These are phyloP conservation scores for Cynopterus brachyotis DNA, from an alignment of 2,113 vertebrate species.

Conservation along the genomic window DNA sequence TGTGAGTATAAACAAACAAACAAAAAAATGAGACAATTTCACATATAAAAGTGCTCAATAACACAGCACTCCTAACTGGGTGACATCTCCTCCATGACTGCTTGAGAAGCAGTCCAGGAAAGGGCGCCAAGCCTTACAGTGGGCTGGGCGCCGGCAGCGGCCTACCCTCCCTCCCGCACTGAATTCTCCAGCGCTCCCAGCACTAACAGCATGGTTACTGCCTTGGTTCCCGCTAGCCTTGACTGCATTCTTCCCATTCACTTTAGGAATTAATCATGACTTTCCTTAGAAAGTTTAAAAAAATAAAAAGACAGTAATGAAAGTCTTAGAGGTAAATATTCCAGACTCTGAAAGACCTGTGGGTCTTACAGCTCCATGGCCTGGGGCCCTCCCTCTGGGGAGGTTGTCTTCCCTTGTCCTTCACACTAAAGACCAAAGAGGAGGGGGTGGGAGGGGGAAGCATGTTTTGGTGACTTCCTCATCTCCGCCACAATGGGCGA, in stretches of 20 bases:
- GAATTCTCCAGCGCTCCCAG: neutral
- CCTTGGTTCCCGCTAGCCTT: neutral
- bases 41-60: neutral
- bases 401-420: neutral
- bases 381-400: neutral
- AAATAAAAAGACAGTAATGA: neutral
- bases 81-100: neutral
- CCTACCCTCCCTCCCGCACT: fast-evolving
- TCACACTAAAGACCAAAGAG: neutral
- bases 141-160: fast-evolving
- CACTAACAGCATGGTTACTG: neutral
- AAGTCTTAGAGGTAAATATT: neutral
- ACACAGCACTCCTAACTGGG: neutral
- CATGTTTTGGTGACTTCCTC: neutral
- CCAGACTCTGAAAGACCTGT: neutral
- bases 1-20: neutral
- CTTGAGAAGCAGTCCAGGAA: neutral
- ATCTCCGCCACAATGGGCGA: neutral
- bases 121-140: neutral
- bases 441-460: neutral
- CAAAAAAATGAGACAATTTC: neutral
- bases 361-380: neutral
- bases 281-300: neutral
- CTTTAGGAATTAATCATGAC: neutral
- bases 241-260: neutral